Evolutionary conservation across 2,888 invertebrate species (phyloP).

Genomic region (Byasa hedistus): DNA sequence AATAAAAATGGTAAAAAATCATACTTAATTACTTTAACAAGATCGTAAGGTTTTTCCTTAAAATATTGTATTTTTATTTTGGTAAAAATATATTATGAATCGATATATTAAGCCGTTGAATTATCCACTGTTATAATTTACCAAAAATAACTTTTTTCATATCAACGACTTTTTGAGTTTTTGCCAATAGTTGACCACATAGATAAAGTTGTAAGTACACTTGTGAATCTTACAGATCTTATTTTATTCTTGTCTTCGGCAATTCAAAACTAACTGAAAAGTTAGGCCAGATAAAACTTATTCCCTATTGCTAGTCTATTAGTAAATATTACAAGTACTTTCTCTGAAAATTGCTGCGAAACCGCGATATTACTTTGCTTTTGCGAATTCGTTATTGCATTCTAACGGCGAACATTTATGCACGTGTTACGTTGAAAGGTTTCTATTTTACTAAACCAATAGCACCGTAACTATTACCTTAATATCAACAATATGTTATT

Average conservation of each 20-base stretch:
- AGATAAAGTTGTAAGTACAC: background rate
- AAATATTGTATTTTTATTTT: too few relatives aligned
- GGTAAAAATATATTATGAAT: too few relatives aligned
- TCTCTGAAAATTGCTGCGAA: background rate
- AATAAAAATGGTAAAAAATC: too few relatives aligned
- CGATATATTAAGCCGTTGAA: too few relatives aligned
- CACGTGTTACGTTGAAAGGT: background rate
- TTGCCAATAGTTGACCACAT: background rate
- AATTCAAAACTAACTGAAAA: background rate
- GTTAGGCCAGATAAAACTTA: background rate
- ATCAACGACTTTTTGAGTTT: background rate
- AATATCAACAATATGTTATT: background rate
- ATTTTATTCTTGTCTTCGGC: background rate
- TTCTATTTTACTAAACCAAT: background rate
- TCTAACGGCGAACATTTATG: background rate
- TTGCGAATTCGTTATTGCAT: conserved; percentile 9
- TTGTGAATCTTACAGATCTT: background rate
- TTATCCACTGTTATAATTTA: background rate
- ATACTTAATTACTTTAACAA: too few relatives aligned
- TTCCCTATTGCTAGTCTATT: background rate
- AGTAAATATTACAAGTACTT: background rate
- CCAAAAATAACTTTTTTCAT: background rate
- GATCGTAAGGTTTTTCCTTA: too few relatives aligned
- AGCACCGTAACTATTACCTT: background rate
- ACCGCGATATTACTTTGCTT: background rate